Conservation (phyloP, 2,113 vertebrate genomes). For the Paradisaea rubra region DNA sequence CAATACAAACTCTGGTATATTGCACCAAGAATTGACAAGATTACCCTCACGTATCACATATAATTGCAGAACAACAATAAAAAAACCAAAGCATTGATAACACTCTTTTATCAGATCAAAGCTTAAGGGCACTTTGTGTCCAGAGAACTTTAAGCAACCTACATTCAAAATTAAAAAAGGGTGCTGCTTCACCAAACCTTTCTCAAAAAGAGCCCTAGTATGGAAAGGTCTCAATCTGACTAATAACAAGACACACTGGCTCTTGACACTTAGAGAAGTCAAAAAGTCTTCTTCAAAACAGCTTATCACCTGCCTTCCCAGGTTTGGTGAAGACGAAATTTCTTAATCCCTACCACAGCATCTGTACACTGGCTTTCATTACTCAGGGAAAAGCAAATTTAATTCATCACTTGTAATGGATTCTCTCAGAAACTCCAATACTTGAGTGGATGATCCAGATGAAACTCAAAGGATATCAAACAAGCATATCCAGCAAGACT, state of each 20-base stretch:
- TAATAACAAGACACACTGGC: neutral
- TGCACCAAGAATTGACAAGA: neutral
- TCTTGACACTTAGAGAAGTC: neutral
- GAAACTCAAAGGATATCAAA: slow-evolving; percentile 18
- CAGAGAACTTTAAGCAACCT: neutral
- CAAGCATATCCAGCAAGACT: neutral
- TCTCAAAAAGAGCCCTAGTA: neutral
- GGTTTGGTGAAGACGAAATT: neutral
- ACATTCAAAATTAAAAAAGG: neutral
- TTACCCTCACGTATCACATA: neutral
- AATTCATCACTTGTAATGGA: neutral
- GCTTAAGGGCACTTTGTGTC: neutral
- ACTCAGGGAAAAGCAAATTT: neutral
- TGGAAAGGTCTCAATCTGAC: neutral
- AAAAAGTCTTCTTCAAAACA: neutral
- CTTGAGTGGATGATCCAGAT: neutral
- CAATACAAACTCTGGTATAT: neutral
- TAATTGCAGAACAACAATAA: neutral
- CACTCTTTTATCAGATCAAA: neutral
- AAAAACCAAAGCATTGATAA: neutral
- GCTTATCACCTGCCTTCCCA: neutral
- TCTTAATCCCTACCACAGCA: neutral
- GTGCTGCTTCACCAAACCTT: neutral
- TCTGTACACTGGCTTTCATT: neutral
- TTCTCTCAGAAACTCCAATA: neutral